phyloP scores from a whole-genome alignment of 2,797 vertebrate genomes.

The Helicolenus hilgendorfi region DNA sequence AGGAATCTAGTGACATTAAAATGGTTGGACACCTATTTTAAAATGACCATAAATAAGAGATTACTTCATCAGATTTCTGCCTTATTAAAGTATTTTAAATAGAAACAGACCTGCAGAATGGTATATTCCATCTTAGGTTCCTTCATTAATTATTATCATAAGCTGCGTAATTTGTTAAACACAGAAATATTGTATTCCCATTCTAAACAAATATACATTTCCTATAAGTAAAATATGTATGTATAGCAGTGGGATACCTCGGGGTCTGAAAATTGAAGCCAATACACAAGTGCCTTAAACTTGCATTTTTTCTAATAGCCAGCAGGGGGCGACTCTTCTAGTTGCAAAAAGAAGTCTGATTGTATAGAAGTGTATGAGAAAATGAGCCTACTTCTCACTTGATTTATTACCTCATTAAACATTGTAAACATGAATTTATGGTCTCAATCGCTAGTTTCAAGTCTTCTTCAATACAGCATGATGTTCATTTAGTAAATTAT shows the following conservation, averaged over 20 bases:
- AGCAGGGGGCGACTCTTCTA: too few relatives aligned
- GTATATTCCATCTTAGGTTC: not conserved
- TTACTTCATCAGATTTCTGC: not conserved
- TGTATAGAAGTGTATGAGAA: too few relatives aligned
- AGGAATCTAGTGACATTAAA: not conserved
- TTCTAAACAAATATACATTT: not conserved
- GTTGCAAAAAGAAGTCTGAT: too few relatives aligned
- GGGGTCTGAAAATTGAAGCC: too few relatives aligned
- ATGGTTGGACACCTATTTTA: not conserved
- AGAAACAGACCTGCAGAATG: not conserved
- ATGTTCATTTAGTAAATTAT: too few relatives aligned
- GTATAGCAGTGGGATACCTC: not conserved
- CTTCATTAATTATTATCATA: not conserved
- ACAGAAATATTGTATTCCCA: not conserved
- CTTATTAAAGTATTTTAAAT: not conserved
- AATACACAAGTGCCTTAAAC: too few relatives aligned
- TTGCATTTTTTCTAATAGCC: too few relatives aligned
- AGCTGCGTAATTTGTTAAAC: not conserved
- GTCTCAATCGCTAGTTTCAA: too few relatives aligned
- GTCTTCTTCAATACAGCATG: too few relatives aligned
- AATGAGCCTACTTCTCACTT: too few relatives aligned
- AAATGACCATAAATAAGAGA: not conserved
- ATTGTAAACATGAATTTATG: too few relatives aligned
- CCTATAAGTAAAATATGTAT: not conserved
- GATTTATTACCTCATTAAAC: too few relatives aligned